These are phyloP conservation scores for Meloe dianella DNA, from an alignment of 2,888 invertebrate genomes.

Conservation along the genomic window DNA sequence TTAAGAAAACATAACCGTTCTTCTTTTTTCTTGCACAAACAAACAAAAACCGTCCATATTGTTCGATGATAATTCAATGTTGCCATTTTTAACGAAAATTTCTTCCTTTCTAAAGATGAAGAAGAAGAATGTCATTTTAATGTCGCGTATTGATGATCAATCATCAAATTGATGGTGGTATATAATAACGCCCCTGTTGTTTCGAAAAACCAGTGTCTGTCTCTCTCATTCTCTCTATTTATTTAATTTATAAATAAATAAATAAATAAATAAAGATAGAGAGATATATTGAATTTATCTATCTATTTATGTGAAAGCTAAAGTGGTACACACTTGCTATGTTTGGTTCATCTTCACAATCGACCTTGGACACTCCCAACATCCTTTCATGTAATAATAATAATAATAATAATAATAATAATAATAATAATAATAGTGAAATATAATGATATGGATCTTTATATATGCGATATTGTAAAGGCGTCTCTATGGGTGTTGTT, in stretches of 20 bases:
- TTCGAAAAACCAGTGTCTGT: neutral
- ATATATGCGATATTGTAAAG: neutral
- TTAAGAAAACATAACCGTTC: no score
- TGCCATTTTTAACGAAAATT: no score
- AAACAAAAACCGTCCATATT: no score
- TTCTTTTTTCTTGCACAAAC: no score
- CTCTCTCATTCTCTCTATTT: neutral
- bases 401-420: neutral
- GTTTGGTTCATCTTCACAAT: conserved; percentile 45
- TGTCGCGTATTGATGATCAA: neutral
- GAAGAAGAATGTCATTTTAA: neutral
- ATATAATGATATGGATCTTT: no score
- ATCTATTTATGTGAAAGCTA: conserved; percentile 26
- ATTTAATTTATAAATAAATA: neutral
- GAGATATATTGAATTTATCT: neutral
- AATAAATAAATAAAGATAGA: neutral
- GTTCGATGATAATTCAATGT: no score
- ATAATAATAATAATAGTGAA: neutral
- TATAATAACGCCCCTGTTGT: neutral
- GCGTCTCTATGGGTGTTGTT: conserved; percentile 7
- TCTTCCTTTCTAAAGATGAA: no score
- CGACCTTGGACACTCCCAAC: conserved; percentile 44
- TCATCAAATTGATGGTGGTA: neutral
- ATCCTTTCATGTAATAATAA: conserved; percentile 4
- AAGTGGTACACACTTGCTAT: conserved; percentile 43